Conservation (phyloP, 2,888 invertebrate species). For the Phragmatobia fuliginosa region DNA sequence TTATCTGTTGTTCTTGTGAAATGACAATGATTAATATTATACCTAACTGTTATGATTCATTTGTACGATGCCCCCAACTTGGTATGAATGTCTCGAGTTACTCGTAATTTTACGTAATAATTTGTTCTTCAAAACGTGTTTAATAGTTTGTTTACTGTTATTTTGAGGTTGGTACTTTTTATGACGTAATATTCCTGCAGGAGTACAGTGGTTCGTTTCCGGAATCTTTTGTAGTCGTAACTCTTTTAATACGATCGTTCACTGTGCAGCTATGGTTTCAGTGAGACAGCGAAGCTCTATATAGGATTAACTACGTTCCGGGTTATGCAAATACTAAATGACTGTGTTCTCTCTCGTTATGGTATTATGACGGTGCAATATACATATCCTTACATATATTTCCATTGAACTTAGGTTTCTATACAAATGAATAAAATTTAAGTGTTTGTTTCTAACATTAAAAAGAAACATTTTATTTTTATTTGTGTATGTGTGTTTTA, state of each 20-base stretch:
- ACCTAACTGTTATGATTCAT: slow-evolving; percentile 47
- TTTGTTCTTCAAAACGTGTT: background rate
- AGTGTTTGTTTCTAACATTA: too few relatives aligned
- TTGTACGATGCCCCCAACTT: slow-evolving; percentile 33
- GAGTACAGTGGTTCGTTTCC: background rate
- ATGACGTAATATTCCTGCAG: background rate
- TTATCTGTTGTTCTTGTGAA: slow-evolving; percentile 49
- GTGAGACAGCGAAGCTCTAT: background rate
- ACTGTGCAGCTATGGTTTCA: background rate
- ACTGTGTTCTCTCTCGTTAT: background rate
- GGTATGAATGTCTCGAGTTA: slow-evolving; percentile 21
- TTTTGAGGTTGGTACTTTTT: background rate
- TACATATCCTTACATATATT: background rate
- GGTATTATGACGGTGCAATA: background rate
- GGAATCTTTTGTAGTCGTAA: background rate
- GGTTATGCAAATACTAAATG: background rate
- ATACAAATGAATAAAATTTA: too few relatives aligned
- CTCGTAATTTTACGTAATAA: slow-evolving; percentile 21
- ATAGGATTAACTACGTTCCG: background rate
- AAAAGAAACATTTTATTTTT: too few relatives aligned
- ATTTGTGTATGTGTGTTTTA: too few relatives aligned
- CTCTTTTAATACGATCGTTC: background rate
- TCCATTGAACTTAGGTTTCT: background rate
- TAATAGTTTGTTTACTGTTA: background rate
- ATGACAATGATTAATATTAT: slow-evolving; percentile 48